phyloP scores from a whole-genome alignment of 35 echinoderm and acorn worm genomes.

The Apostichopus parvimensis region DNA sequence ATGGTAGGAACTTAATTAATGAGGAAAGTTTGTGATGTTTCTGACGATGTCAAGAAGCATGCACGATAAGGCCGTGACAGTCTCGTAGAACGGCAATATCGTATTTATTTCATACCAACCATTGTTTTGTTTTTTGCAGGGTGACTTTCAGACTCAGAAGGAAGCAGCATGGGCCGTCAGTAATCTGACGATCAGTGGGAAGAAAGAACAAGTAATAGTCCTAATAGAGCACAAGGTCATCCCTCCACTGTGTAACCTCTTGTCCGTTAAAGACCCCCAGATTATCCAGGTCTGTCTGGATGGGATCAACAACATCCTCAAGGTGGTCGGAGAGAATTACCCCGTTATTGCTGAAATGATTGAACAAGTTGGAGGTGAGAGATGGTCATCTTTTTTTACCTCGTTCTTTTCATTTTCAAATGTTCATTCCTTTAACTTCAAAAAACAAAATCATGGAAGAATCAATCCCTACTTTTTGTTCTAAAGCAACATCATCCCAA shows the following conservation, averaged over 20 bases:
- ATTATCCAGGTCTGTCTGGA: conserved; percentile 96
- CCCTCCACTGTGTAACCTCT: conserved; percentile 84
- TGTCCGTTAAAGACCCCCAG: conserved; percentile 81
- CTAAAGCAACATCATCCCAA: too few relatives aligned
- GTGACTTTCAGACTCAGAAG: conserved; percentile 98
- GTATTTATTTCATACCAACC: too few relatives aligned
- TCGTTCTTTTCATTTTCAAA: too few relatives aligned
- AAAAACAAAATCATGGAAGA: neutral
- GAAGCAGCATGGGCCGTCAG: conserved; percentile 98
- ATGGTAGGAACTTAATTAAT: too few relatives aligned
- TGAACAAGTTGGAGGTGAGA: conserved; percentile 83
- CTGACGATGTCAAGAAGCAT: too few relatives aligned
- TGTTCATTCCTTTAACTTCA: neutral
- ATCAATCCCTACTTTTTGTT: neutral
- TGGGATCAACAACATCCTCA: conserved; percentile 91
- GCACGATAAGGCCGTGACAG: too few relatives aligned
- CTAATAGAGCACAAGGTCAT: conserved; percentile 79
- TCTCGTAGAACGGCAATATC: too few relatives aligned
- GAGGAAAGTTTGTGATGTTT: too few relatives aligned
- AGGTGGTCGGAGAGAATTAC: conserved; percentile 78
- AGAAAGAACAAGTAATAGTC: conserved; percentile 69
- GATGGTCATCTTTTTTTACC: neutral
- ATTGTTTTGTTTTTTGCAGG: conserved; percentile 53
- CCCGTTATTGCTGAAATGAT: conserved; percentile 72
- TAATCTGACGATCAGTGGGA: conserved; percentile 96